Conservation (phyloP, 2,888 invertebrate genomes). For the Eristalis pertinax region DNA sequence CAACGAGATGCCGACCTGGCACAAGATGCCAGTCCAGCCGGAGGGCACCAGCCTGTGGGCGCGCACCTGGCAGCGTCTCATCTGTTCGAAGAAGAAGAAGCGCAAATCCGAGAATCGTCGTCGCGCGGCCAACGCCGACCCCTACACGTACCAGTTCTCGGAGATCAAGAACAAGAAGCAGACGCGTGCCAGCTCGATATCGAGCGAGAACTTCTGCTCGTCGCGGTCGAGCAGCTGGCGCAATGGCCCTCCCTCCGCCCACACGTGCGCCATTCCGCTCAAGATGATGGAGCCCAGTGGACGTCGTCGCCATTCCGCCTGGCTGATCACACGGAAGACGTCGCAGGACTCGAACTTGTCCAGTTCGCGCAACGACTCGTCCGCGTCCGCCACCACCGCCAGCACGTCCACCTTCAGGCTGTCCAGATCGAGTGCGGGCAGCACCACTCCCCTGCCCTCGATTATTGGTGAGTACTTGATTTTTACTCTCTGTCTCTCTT, state of each 20-base stretch:
- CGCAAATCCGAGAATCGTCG: constrained; percentile 78
- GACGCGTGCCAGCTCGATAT: constrained; percentile 90
- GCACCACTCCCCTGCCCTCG: constrained; percentile 82
- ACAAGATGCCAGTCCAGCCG: constrained; percentile 76
- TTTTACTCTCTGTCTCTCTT: background rate
- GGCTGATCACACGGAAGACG: constrained; percentile 95
- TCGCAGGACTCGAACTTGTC: constrained; percentile 96
- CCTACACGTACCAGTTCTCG: constrained; percentile 89
- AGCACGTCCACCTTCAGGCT: constrained; percentile 95
- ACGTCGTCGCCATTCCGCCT: constrained; percentile 91
- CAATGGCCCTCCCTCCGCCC: constrained; percentile 85
- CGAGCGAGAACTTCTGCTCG: constrained; percentile 95
- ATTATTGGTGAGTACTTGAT: constrained; percentile 76
- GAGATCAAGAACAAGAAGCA: constrained; percentile 88
- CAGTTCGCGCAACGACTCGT: constrained; percentile 94
- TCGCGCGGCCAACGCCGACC: constrained; percentile 84
- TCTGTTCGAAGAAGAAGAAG: constrained; percentile 74
- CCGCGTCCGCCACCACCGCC: constrained; percentile 94
- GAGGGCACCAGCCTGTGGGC: constrained; percentile 76
- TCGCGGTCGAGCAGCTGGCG: constrained; percentile 94
- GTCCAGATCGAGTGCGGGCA: constrained; percentile 89
- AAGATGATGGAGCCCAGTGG: constrained; percentile 86
- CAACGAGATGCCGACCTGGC: constrained; percentile 80
- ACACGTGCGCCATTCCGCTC: constrained; percentile 89
- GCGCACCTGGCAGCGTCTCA: constrained; percentile 81